Conservation (phyloP, 1,140 invertebrate genomes). For the Drosophila nigrodunni region DNA sequence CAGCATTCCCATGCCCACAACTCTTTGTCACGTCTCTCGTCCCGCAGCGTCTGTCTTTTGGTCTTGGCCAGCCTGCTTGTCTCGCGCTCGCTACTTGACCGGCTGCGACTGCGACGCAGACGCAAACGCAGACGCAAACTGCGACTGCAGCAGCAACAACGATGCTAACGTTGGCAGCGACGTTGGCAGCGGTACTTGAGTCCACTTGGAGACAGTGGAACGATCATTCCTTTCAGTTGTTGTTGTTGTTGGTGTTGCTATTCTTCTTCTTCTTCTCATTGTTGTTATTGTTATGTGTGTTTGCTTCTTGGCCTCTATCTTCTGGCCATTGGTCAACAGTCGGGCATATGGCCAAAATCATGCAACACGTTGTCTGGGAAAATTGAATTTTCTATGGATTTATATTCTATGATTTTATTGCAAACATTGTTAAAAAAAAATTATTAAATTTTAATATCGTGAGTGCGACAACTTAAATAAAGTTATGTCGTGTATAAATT, state of each 20-base stretch:
- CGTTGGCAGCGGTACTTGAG: slow-evolving; percentile 62
- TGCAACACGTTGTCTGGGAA: slow-evolving; percentile 20
- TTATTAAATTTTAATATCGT: no score
- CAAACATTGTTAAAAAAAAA: no score
- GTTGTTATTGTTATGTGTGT: slow-evolving; percentile 15
- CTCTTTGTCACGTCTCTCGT: slow-evolving; percentile 17
- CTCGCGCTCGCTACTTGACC: slow-evolving; percentile 53
- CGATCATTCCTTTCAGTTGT: slow-evolving; percentile 36
- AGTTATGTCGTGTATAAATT: no score
- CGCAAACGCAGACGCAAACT: slow-evolving; percentile 18
- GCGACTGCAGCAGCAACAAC: background rate
- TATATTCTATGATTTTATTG: no score
- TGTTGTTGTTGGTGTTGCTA: slow-evolving; percentile 26
- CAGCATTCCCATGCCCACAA: slow-evolving; percentile 1
- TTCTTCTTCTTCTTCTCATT: slow-evolving; percentile 25
- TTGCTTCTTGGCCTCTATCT: slow-evolving; percentile 21
- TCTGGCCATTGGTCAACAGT: slow-evolving; percentile 9
- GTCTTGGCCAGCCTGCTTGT: slow-evolving; percentile 76
- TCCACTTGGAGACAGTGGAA: slow-evolving; percentile 70
- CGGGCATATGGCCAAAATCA: slow-evolving; percentile 41
- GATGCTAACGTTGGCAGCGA: slow-evolving; percentile 3
- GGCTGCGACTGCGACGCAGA: slow-evolving; percentile 22
- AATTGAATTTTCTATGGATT: no score
- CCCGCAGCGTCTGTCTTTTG: slow-evolving; percentile 36
- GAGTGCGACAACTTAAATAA: no score